Evolutionary conservation across 2,888 invertebrate species (phyloP), one percentile per base, ranked within the genome.

Genomic region (Synergus itoensis): DNA sequence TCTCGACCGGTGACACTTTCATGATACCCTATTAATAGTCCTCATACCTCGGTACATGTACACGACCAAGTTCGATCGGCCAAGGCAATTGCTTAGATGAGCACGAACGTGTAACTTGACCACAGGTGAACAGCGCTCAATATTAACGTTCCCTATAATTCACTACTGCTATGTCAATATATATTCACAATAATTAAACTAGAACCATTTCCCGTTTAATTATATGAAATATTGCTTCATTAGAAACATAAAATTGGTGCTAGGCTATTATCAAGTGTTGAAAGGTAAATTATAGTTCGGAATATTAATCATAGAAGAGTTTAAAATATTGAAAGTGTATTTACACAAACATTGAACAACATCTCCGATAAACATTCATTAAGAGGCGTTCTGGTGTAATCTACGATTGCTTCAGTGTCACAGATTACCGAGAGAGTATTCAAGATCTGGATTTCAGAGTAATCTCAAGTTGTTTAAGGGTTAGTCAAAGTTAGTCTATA

Each of bases 21-120:
- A 53, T 73, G 53, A 73, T 53, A 73, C 11, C 36, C 73, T 16
- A 69, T 69, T 69, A 69, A 69, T 69, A 69, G 28, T 36, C 73
- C 53, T 53, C 21, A 41, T 21, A 43, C 18, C 28, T 69, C 12
- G 21, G 9, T 36, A 12, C 36, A 73, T 53, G 16, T 53, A 53
- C 9, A 73, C n/a, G 53, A 73, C 40, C 53, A 73, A 73, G 18
- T 73, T 53, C 73, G 73, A 53, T 73, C 36, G 73, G 53, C 36
- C 40, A 16, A 73, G 48, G 73, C 48, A 73, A 73, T 73, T 53
- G 53, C 73, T 73, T 53, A 73, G 53, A 73, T 73, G 73, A 53
- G 48, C 73, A 73, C 73, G 28, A 53, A 73, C 73, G 73, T 73
- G 73, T 16, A 73, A 73, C 73, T 73, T 73, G 53, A 73, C 73